A percentile compares a stretch with the other conserved stretches of the same genome.
These are phyloP conservation scores for Philopotamus ludificatus DNA, from an alignment of 1,140 invertebrate genomes.

Conservation along the genomic window DNA sequence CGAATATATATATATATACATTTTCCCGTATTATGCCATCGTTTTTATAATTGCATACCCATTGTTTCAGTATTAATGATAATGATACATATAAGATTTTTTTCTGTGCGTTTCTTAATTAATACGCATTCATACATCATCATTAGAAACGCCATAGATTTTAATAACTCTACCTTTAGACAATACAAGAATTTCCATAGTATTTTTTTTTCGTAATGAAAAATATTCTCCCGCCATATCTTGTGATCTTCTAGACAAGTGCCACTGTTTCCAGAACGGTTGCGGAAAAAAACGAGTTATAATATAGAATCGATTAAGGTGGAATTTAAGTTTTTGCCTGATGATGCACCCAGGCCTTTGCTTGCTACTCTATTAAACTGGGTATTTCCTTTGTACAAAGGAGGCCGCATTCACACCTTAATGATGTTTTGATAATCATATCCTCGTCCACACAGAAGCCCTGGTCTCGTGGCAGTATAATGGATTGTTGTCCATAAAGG, in stretches of 20 bases:
- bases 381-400: conserved; percentile 28
- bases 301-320: conserved; percentile 23
- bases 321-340: conserved; percentile 22
- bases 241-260: not conserved
- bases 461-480: conserved; percentile 2
- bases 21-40: no score
- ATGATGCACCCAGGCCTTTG: conserved; percentile 13
- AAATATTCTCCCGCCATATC: no score
- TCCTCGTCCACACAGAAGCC: conserved; percentile 9
- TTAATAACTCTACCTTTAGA: not conserved
- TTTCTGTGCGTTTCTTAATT: no score
- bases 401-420: conserved; percentile 34
- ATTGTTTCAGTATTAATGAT: no score
- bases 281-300: conserved; percentile 6
- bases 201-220: not conserved
- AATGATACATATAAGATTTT: no score
- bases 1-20: no score
- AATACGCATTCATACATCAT: not conserved
- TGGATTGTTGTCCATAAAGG: not conserved
- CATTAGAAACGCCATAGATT: not conserved
- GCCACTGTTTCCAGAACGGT: not conserved
- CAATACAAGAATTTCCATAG: no score
- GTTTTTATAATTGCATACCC: no score
- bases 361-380: conserved; percentile 26
- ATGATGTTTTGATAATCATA: conserved; percentile 38